Conservation (phyloP, 1,140 invertebrate genomes). For the Diorhabda sublineata region DNA sequence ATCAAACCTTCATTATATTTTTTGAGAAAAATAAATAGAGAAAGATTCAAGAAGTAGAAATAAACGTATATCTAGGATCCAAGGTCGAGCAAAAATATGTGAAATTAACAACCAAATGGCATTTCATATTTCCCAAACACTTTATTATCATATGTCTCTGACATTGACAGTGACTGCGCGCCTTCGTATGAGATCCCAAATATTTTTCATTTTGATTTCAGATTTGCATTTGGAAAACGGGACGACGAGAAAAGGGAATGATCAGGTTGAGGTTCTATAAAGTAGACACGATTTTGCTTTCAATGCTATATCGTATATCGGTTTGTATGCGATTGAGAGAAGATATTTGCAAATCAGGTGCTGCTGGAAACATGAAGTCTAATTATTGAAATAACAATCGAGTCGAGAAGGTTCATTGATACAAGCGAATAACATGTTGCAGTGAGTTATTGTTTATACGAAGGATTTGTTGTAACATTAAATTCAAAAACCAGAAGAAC, state of each 20-base stretch:
- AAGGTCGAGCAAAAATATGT: too few relatives aligned
- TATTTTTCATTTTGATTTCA: constrained; percentile 18
- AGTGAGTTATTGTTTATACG: too few relatives aligned
- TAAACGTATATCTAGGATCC: too few relatives aligned
- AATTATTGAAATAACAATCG: neutral
- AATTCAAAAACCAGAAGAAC: too few relatives aligned
- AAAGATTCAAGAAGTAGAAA: too few relatives aligned
- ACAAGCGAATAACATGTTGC: too few relatives aligned
- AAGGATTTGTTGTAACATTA: too few relatives aligned
- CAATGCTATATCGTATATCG: neutral
- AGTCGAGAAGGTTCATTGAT: too few relatives aligned
- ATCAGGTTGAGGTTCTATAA: constrained; percentile 8
- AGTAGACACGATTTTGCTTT: constrained; percentile 17
- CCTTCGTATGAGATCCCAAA: neutral
- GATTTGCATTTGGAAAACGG: constrained; percentile 10
- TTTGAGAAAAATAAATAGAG: too few relatives aligned
- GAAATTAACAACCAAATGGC: too few relatives aligned
- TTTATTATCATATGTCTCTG: constrained; percentile 12
- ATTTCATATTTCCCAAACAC: neutral
- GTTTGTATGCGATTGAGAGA: neutral
- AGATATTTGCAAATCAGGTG: neutral
- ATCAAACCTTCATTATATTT: too few relatives aligned
- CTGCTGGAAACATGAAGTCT: neutral
- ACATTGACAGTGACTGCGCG: neutral
- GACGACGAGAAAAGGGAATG: constrained; percentile 1